These are phyloP conservation scores for Pygoscelis antarcticus DNA, from an alignment of 2,113 vertebrate species.

Conservation along the genomic window DNA sequence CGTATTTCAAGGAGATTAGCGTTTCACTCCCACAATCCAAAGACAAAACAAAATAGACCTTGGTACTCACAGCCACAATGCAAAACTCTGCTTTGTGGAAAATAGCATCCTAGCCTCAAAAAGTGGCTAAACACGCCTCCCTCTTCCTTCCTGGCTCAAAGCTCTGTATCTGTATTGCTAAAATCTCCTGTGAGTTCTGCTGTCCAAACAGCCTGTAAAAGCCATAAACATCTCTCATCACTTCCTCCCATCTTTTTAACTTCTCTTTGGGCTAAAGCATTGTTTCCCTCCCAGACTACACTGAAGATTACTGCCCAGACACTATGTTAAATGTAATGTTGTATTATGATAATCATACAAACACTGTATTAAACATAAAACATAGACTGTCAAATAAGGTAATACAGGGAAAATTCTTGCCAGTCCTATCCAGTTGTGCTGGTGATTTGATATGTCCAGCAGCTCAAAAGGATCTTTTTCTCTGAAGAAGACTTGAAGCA, in stretches of 20 bases:
- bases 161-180: not conserved
- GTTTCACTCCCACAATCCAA: constrained; percentile 11
- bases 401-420: not conserved
- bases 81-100: not conserved
- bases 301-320: not conserved
- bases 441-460: not conserved
- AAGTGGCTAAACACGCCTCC: not conserved
- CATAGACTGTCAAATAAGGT: not conserved
- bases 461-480: not conserved
- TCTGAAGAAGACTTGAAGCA: not conserved
- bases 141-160: not conserved
- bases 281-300: not conserved
- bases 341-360: not conserved
- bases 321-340: not conserved
- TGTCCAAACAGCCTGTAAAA: constrained; percentile 10
- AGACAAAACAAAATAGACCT: constrained; percentile 30
- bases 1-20: not conserved
- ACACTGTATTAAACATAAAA: not conserved
- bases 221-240: not conserved
- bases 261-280: not conserved
- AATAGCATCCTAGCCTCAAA: not conserved
- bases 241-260: not conserved
- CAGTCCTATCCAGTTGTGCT: not conserved
- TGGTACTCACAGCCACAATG: not conserved
- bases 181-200: not conserved